Conservation (phyloP, 2,888 invertebrate genomes). For the Psylliodes chrysocephalus region DNA sequence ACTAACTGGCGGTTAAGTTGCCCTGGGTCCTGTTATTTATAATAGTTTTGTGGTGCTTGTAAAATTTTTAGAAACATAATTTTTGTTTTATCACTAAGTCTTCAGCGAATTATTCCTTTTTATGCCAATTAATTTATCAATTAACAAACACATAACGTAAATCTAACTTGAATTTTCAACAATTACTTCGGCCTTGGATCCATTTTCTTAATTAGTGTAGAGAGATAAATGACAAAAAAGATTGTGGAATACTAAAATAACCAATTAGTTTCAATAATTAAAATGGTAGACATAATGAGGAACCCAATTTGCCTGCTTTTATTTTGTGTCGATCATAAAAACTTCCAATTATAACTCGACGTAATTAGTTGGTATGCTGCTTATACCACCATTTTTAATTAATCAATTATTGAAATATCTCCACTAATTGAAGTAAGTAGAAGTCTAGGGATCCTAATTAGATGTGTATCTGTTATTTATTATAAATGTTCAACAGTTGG, state of each 20-base stretch:
- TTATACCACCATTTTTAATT: constrained; percentile 8
- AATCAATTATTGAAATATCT: constrained; percentile 9
- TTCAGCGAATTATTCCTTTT: neutral
- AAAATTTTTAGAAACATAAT: no score
- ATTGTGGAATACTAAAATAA: constrained; percentile 31
- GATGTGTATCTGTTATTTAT: neutral
- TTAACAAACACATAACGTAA: constrained; percentile 1
- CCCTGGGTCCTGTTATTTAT: no score
- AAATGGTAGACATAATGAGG: constrained; percentile 30
- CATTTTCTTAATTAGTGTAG: constrained; percentile 22
- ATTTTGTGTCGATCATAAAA: constrained; percentile 23
- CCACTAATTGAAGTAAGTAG: constrained; percentile 9
- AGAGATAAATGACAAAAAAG: constrained; percentile 30
- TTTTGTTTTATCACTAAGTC: neutral
- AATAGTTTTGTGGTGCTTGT: no score
- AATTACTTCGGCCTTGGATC: constrained; percentile 24
- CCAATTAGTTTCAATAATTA: constrained; percentile 35
- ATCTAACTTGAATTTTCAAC: constrained; percentile 24
- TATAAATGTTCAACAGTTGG: no score
- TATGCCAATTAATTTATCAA: constrained; percentile 34
- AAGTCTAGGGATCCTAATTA: neutral
- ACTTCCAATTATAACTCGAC: constrained; percentile 14
- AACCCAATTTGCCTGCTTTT: constrained; percentile 22
- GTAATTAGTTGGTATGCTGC: constrained; percentile 12
- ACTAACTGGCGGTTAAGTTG: no score